These are phyloP conservation scores for Adelosebastes latens DNA, from an alignment of 2,797 vertebrate genomes.

Conservation along the genomic window DNA sequence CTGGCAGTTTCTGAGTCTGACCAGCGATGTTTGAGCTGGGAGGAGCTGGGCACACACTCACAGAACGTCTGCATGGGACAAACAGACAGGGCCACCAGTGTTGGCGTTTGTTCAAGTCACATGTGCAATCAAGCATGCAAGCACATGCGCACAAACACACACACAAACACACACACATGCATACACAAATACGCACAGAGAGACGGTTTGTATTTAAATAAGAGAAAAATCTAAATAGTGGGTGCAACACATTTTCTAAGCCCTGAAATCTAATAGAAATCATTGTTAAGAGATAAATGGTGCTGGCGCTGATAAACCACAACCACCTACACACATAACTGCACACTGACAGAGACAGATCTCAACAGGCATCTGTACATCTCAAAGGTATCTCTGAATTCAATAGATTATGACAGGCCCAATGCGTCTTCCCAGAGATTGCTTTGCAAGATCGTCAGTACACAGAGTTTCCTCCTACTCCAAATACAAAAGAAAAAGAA, in stretches of 20 bases:
- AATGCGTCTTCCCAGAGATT: slow-evolving; percentile 26
- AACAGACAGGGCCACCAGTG: slow-evolving; percentile 78
- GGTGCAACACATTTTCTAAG: background rate
- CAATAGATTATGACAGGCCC: slow-evolving; percentile 48
- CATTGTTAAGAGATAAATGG: slow-evolving; percentile 34
- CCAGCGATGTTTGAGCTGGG: slow-evolving; percentile 87
- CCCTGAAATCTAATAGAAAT: slow-evolving; percentile 16
- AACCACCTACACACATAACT: slow-evolving; percentile 31
- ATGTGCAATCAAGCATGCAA: slow-evolving; percentile 68
- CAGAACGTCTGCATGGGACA: slow-evolving; percentile 86
- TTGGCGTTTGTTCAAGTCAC: slow-evolving; percentile 72
- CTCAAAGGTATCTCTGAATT: slow-evolving; percentile 48
- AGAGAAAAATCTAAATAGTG: background rate
- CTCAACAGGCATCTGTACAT: slow-evolving; percentile 46
- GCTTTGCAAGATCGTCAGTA: slow-evolving; percentile 19
- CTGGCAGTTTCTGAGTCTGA: slow-evolving; percentile 86
- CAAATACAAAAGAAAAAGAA: slow-evolving; percentile 1
- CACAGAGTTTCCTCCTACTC: slow-evolving; percentile 26
- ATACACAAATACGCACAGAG: background rate
- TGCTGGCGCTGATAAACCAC: slow-evolving; percentile 30
- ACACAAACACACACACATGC: background rate
- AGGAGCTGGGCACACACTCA: slow-evolving; percentile 85
- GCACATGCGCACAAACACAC: slow-evolving; percentile 66
- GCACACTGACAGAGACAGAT: slow-evolving; percentile 36
- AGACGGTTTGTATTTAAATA: slow-evolving; percentile 3